A percentile compares a stretch with the other conserved stretches of the same genome.
These are phyloP conservation scores for Aythya fuligula DNA, from an alignment of 2,797 vertebrate genomes.

Conservation along the genomic window DNA sequence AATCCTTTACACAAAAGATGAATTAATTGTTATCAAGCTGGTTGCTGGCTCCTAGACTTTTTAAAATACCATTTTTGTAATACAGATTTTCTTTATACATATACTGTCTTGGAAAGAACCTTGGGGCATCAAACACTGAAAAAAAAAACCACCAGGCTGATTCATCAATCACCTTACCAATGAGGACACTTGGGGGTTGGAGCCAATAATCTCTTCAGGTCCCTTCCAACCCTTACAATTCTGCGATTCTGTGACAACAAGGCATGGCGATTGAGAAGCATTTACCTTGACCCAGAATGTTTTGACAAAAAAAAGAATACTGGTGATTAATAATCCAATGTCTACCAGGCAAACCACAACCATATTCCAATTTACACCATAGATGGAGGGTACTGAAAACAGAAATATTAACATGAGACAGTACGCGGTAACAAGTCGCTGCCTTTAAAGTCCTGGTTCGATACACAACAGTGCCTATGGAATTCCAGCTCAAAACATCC, in stretches of 20 bases:
- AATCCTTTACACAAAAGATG: constrained; percentile 4
- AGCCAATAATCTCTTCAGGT: too few species aligned
- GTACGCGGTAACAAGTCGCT: background rate
- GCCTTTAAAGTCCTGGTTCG: background rate
- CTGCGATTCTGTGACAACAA: background rate
- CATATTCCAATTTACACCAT: background rate
- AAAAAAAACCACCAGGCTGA: background rate
- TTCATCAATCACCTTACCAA: background rate
- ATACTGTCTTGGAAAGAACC: background rate
- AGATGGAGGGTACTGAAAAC: background rate
- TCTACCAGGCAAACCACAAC: background rate
- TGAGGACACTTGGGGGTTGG: background rate
- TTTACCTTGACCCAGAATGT: background rate
- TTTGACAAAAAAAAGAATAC: background rate
- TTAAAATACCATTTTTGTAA: background rate
- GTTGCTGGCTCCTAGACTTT: background rate
- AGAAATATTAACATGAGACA: background rate
- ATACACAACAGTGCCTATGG: background rate
- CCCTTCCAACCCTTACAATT: too few species aligned
- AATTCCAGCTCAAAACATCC: background rate
- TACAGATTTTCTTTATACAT: background rate
- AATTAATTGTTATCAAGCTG: background rate
- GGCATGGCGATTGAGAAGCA: background rate
- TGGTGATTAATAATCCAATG: background rate
- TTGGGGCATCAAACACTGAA: background rate